phyloP scores from a whole-genome alignment of 1,140 invertebrate species.

The Brachionus manjavacas region DNA sequence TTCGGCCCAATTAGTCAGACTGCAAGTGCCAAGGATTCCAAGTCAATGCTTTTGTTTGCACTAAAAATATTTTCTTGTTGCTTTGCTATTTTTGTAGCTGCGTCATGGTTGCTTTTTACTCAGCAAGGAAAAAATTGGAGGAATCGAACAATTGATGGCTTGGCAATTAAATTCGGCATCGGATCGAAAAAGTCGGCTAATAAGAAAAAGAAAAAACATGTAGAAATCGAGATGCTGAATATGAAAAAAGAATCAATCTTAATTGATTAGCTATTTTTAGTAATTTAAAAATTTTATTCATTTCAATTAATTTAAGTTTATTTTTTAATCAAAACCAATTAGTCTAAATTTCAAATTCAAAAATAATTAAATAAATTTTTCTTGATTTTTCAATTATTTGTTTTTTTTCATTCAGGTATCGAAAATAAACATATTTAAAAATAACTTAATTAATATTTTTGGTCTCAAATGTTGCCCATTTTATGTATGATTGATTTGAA shows the following conservation, averaged over 20 bases:
- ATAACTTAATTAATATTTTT: too few relatives aligned
- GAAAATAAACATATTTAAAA: too few relatives aligned
- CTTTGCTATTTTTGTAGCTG: background rate
- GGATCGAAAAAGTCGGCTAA: background rate
- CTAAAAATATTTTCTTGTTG: background rate
- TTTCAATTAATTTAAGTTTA: background rate
- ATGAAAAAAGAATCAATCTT: background rate
- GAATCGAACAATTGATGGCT: background rate
- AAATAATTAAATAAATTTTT: background rate
- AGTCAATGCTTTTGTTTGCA: background rate
- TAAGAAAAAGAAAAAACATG: background rate
- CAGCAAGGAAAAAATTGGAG: background rate
- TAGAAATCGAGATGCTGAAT: background rate
- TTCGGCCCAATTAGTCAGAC: background rate
- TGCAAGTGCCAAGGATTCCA: background rate
- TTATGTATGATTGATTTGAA: too few relatives aligned
- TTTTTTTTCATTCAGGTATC: too few relatives aligned
- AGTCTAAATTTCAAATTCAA: background rate
- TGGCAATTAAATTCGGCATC: background rate
- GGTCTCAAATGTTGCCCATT: too few relatives aligned
- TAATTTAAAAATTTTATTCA: background rate
- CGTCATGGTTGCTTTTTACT: background rate
- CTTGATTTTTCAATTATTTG: too few relatives aligned
- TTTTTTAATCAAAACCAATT: background rate
- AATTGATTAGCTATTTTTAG: background rate